A percentile compares a stretch with the other conserved stretches of the same genome.
phyloP scores from a whole-genome alignment of 1,140 invertebrate species.

The Sesamia nonagrioides region DNA sequence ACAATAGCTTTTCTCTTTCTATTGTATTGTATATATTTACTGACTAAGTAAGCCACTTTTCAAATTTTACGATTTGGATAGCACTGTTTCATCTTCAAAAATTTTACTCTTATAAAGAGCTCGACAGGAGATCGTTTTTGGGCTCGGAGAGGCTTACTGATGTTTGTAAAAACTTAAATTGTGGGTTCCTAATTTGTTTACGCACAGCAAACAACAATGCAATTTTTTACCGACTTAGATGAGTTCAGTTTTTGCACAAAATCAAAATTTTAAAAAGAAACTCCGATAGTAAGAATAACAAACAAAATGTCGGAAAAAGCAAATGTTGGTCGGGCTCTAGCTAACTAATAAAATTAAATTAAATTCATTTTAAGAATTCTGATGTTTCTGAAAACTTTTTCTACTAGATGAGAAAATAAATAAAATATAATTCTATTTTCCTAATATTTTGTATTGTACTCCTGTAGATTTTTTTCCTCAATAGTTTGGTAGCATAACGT shows the following conservation, averaged over 20 bases:
- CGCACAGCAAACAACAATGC: neutral
- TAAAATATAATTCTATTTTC: conserved; percentile 78
- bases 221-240: neutral
- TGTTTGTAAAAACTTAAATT: neutral
- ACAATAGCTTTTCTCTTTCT: conserved; percentile 46
- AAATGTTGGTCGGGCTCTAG: conserved; percentile 59
- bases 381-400: conserved; percentile 79
- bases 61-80: conserved; percentile 45
- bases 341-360: conserved; percentile 53
- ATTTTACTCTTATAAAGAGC: conserved; percentile 32
- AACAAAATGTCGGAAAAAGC: neutral
- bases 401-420: conserved; percentile 71
- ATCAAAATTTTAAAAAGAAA: neutral
- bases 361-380: conserved; percentile 58
- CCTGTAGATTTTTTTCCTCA: conserved; percentile 78
- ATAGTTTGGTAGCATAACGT: conserved; percentile 80
- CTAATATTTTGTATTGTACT: conserved; percentile 83
- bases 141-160: conserved; percentile 9
- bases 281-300: neutral
- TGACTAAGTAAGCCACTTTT: conserved; percentile 45
- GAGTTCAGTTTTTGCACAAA: conserved; percentile 21
- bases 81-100: conserved; percentile 42
- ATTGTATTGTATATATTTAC: conserved; percentile 53
- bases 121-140: conserved; percentile 23
- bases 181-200: conserved; percentile 8